A percentile compares a stretch with the other conserved stretches of the same genome.
These are phyloP conservation scores for Morinoia aosen DNA, from an alignment of 2,888 invertebrate genomes.

Conservation along the genomic window DNA sequence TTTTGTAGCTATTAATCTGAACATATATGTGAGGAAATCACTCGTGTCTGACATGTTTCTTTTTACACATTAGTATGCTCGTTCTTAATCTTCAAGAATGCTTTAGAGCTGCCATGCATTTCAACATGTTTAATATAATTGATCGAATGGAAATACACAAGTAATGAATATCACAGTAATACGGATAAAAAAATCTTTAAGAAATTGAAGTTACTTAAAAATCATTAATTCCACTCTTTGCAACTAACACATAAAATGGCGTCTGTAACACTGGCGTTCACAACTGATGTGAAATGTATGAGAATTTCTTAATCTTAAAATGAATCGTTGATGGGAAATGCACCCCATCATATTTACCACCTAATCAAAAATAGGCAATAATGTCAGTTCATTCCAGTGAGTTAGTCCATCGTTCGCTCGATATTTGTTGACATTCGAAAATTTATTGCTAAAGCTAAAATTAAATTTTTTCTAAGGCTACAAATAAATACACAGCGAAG, in stretches of 20 bases:
- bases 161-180: not conserved
- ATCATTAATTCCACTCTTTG: not conserved
- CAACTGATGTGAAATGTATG: no score
- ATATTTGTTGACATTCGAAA: not conserved
- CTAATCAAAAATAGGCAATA: not conserved
- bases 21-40: no score
- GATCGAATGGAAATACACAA: not conserved
- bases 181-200: not conserved
- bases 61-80: no score
- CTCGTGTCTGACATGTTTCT: no score
- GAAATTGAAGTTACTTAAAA: not conserved
- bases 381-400: not conserved
- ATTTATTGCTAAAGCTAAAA: not conserved
- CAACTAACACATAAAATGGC: not conserved
- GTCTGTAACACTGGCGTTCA: not conserved
- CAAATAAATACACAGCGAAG: not conserved
- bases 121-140: not conserved
- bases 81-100: not conserved
- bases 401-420: not conserved
- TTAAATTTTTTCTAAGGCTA: not conserved
- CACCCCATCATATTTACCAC: no score
- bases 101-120: not conserved
- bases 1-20: no score
- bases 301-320: no score
- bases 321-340: no score